Conservation (phyloP, 2,888 invertebrate species). For the Eupithecia subumbrata region DNA sequence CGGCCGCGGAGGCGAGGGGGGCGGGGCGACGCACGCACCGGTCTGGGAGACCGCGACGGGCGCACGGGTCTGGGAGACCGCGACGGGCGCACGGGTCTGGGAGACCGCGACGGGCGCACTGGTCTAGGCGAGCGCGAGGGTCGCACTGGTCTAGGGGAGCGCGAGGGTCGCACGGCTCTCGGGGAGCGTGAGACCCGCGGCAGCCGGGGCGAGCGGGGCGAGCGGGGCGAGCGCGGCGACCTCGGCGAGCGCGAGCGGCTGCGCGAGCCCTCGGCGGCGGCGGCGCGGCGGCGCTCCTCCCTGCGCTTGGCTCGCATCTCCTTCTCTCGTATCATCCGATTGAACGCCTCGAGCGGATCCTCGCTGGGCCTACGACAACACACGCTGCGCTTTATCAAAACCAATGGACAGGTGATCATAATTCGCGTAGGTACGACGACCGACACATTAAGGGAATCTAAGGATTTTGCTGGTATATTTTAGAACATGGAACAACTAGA, state of each 20-base stretch:
- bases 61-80: constrained; percentile 51
- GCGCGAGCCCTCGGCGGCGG: constrained; percentile 72
- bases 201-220: constrained; percentile 44
- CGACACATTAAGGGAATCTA: neutral
- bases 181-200: constrained; percentile 49
- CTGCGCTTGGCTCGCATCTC: constrained; percentile 88
- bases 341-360: constrained; percentile 94
- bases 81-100: constrained; percentile 52
- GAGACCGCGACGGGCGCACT: constrained; percentile 47
- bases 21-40: constrained; percentile 61
- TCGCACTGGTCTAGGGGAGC: constrained; percentile 53
- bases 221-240: constrained; percentile 51
- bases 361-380: constrained; percentile 87
- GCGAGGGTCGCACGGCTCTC: constrained; percentile 34
- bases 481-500: neutral
- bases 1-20: constrained; percentile 65
- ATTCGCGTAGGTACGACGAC: neutral
- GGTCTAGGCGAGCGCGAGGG: constrained; percentile 59
- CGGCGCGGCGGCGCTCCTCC: constrained; percentile 84
- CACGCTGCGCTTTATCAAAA: constrained; percentile 41
- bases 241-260: constrained; percentile 48
- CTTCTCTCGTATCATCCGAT: constrained; percentile 93
- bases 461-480: neutral
- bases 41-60: constrained; percentile 47
- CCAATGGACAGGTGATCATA: neutral